Conservation (phyloP, 2,888 invertebrate genomes). For the Chesias legatella region DNA sequence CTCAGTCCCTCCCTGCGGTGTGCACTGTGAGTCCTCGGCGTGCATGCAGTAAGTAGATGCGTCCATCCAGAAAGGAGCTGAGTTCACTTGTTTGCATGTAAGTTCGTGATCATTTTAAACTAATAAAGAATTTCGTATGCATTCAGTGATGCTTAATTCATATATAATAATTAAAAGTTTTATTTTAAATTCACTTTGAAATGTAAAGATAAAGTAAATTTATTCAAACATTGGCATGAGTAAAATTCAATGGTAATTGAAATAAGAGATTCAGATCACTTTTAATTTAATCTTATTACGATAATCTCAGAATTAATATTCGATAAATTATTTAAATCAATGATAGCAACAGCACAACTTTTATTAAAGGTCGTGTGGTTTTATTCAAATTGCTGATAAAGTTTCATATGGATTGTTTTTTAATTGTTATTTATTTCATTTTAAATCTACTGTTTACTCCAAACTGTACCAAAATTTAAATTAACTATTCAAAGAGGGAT, state of each 20-base stretch:
- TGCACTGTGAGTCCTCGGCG: too few species aligned
- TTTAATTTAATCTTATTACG: constrained; percentile 17
- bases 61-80: too few species aligned
- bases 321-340: constrained; percentile 6
- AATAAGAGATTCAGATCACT: constrained; percentile 18
- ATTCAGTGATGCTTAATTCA: too few species aligned
- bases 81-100: too few species aligned
- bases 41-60: too few species aligned
- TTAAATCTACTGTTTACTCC: background rate
- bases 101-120: too few species aligned
- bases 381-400: constrained; percentile 15
- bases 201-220: constrained; percentile 23
- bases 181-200: too few species aligned
- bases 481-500: too few species aligned
- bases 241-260: constrained; percentile 17
- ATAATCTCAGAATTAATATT: constrained; percentile 10
- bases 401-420: constrained; percentile 2
- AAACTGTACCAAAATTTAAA: constrained; percentile 5
- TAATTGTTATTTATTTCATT: constrained; percentile 12
- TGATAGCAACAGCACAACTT: constrained; percentile 10
- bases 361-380: constrained; percentile 14
- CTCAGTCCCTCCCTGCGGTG: too few species aligned
- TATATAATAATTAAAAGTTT: too few species aligned
- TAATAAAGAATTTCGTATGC: too few species aligned
- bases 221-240: constrained; percentile 15